Conservation (phyloP, 2,888 invertebrate genomes). For the Eutolmus rufibarbis region DNA sequence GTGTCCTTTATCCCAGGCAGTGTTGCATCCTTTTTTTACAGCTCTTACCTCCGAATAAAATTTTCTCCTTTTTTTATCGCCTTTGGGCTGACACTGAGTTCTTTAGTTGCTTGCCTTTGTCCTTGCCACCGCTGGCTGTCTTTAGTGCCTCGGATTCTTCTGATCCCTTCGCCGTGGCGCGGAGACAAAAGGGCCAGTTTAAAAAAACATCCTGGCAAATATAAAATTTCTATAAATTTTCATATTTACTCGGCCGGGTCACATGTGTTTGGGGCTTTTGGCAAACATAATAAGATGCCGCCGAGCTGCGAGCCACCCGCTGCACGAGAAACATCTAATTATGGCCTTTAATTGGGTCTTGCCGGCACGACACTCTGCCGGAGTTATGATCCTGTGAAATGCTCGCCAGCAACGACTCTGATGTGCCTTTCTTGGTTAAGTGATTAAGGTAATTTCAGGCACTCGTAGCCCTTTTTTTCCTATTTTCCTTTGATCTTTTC, state of each 20-base stretch:
- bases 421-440: slow-evolving; percentile 15
- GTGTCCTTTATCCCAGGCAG: slow-evolving; percentile 1
- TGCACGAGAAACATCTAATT: slow-evolving; percentile 17
- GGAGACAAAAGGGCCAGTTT: background rate
- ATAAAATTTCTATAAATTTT: slow-evolving; percentile 46
- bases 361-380: slow-evolving; percentile 5
- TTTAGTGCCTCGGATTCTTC: slow-evolving; percentile 36
- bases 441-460: slow-evolving; percentile 35
- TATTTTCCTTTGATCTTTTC: slow-evolving; percentile 17
- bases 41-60: slow-evolving; percentile 42
- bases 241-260: slow-evolving; percentile 44
- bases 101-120: slow-evolving; percentile 38
- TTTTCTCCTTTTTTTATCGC: slow-evolving; percentile 42
- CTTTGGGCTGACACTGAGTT: slow-evolving; percentile 42
- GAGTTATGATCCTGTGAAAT: slow-evolving; percentile 26
- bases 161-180: background rate
- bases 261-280: slow-evolving; percentile 42
- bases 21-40: slow-evolving; percentile 27
- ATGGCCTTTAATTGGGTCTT: slow-evolving; percentile 38
- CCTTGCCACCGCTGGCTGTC: slow-evolving; percentile 32
- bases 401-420: background rate
- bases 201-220: slow-evolving; percentile 18
- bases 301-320: background rate
- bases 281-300: slow-evolving; percentile 35
- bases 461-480: background rate